Conservation (phyloP, 2,797 vertebrate genomes). For the Silurus aristotelis region DNA sequence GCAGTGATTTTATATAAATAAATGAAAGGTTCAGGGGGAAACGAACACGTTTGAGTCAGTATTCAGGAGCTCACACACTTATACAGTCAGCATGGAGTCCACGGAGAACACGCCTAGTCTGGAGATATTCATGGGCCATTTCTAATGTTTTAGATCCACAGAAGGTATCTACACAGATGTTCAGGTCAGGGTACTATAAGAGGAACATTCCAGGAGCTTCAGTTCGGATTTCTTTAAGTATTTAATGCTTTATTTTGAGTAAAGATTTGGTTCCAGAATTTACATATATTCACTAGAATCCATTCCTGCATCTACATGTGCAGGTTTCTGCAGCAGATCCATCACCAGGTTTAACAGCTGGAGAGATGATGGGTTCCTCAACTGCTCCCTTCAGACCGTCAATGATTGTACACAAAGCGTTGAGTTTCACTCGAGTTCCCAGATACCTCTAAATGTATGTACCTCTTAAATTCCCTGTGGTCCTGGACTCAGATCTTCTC, state of each 20-base stretch:
- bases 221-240: neutral
- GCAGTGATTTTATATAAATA: neutral
- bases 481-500: too few species aligned
- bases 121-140: neutral
- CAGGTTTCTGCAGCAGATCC: neutral
- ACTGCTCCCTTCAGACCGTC: neutral
- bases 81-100: neutral
- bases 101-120: too few species aligned
- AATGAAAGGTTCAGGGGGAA: neutral
- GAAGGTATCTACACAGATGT: neutral
- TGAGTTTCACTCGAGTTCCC: too few species aligned
- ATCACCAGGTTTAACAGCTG: neutral
- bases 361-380: neutral
- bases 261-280: neutral
- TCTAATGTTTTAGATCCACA: neutral
- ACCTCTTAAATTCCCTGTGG: too few species aligned
- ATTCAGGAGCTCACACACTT: neutral
- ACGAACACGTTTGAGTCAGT: neutral
- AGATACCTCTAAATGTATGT: too few species aligned
- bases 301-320: neutral
- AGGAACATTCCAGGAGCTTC: neutral
- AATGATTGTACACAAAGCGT: neutral
- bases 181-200: neutral
- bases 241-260: neutral
- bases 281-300: neutral